Percentiles rank a stretch among this genome's conserved stretches.
Conservation (phyloP, 2,888 invertebrate species). For the Alcis repandata region DNA sequence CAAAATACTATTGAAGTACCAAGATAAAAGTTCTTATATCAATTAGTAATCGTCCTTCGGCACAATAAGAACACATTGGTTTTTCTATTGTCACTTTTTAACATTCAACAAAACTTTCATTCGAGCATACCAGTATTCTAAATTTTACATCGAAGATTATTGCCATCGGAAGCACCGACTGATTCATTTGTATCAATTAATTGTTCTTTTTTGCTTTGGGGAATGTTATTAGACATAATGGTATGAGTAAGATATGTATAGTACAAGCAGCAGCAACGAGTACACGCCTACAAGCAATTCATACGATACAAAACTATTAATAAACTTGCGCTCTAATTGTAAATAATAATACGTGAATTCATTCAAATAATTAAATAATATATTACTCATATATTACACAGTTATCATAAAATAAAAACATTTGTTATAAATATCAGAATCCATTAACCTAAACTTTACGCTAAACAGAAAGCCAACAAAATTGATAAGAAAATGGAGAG, state of each 20-base stretch:
- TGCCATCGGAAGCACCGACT: conserved; percentile 46
- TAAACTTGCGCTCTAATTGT: conserved; percentile 63
- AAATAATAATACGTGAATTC: conserved; percentile 66
- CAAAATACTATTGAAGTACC: not conserved
- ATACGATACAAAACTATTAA: conserved; percentile 65
- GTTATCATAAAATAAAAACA: conserved; percentile 71
- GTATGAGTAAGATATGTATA: conserved; percentile 56
- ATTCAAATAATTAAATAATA: conserved; percentile 77
- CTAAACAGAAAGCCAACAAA: conserved; percentile 62
- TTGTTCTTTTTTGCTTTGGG: conserved; percentile 35
- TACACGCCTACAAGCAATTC: conserved; percentile 65
- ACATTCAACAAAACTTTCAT: conserved; percentile 26
- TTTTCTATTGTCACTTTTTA: conserved; percentile 4
- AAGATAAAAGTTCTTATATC: conserved; percentile 2
- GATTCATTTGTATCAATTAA: conserved; percentile 31
- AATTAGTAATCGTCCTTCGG: conserved; percentile 9
- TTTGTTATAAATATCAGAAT: conserved; percentile 74
- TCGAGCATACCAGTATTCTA: conserved; percentile 13
- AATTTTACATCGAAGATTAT: conserved; percentile 22
- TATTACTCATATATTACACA: conserved; percentile 78
- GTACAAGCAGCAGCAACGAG: conserved; percentile 61
- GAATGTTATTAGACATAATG: conserved; percentile 58
- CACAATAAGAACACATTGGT: conserved; percentile 29
- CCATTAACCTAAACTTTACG: conserved; percentile 63
- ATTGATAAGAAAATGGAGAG: conserved; percentile 59